Percentiles rank a stretch among this genome's conserved stretches.
These are phyloP conservation scores for Idris sp. DNA, from an alignment of 1,140 invertebrate genomes.

Conservation along the genomic window DNA sequence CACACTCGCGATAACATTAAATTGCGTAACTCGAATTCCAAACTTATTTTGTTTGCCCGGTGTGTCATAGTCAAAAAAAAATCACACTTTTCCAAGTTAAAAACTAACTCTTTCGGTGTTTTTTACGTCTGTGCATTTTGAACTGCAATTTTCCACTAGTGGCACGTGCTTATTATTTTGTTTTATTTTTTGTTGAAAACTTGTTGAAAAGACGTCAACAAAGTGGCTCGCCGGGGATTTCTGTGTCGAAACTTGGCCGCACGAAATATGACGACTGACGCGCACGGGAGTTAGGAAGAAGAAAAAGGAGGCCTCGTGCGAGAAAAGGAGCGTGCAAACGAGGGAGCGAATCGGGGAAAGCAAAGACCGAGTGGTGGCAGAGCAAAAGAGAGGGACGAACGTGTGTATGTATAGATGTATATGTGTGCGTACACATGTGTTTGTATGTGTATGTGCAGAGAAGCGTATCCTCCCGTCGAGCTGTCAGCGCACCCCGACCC, in stretches of 20 bases:
- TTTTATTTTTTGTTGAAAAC: too few relatives aligned
- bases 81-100: too few relatives aligned
- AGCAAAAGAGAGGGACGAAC: conserved; percentile 61
- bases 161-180: too few relatives aligned
- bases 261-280: conserved; percentile 74
- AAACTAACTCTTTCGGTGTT: too few relatives aligned
- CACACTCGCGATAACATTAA: conserved; percentile 45
- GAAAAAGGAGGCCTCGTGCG: conserved; percentile 58
- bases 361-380: conserved; percentile 52
- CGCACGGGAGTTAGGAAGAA: conserved; percentile 54
- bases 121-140: too few relatives aligned
- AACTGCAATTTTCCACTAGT: too few relatives aligned
- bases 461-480: conserved; percentile 79
- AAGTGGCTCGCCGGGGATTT: conserved; percentile 71
- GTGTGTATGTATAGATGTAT: conserved; percentile 59
- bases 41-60: too few relatives aligned
- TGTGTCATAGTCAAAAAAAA: too few relatives aligned
- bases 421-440: too few relatives aligned
- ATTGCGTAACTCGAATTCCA: too few relatives aligned
- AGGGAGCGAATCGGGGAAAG: conserved; percentile 62
- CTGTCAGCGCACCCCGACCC: conserved; percentile 77
- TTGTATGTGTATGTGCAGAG: conserved; percentile 75
- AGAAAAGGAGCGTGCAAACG: conserved; percentile 64
- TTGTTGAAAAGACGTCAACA: conserved; percentile 24
- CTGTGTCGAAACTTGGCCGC: conserved; percentile 74